Percentiles rank a stretch among this genome's conserved stretches.
phyloP scores from a whole-genome alignment of 2,113 vertebrate species.

The Gymnarchus niloticus region DNA sequence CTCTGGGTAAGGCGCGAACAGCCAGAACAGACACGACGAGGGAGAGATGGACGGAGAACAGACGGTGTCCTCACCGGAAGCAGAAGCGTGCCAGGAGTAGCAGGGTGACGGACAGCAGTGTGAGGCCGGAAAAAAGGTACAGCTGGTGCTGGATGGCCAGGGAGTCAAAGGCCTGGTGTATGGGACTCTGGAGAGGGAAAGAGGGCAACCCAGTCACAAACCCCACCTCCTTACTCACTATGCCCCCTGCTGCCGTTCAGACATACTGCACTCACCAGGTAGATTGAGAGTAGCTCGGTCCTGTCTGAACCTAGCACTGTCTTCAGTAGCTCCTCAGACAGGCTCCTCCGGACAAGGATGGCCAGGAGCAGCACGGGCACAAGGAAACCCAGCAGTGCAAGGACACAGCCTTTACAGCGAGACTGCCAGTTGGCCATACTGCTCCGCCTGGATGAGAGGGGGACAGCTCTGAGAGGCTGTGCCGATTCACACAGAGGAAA shows the following conservation, averaged over 20 bases:
- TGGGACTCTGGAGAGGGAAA: slow-evolving; percentile 46
- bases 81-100: slow-evolving; percentile 60
- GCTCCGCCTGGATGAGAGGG: slow-evolving; percentile 47
- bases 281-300: slow-evolving; percentile 52
- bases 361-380: slow-evolving; percentile 62
- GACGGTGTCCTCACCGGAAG: slow-evolving; percentile 55
- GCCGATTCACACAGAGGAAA: neutral
- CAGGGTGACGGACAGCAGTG: slow-evolving; percentile 62
- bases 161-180: slow-evolving; percentile 49
- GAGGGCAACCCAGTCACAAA: neutral
- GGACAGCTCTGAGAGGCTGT: neutral
- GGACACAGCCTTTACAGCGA: slow-evolving; percentile 61
- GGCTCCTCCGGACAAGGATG: slow-evolving; percentile 52
- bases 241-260: neutral
- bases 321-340: slow-evolving; percentile 56
- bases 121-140: slow-evolving; percentile 54
- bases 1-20: neutral
- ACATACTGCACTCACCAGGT: slow-evolving; percentile 53
- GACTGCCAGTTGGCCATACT: slow-evolving; percentile 53
- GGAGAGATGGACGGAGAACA: neutral
- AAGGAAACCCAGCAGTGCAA: slow-evolving; percentile 62
- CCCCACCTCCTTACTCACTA: neutral
- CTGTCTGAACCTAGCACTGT: slow-evolving; percentile 51
- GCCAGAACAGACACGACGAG: neutral
- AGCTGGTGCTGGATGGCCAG: slow-evolving; percentile 55